Conservation (phyloP, 2,888 invertebrate genomes). For the Archaeoteleia sp. region DNA sequence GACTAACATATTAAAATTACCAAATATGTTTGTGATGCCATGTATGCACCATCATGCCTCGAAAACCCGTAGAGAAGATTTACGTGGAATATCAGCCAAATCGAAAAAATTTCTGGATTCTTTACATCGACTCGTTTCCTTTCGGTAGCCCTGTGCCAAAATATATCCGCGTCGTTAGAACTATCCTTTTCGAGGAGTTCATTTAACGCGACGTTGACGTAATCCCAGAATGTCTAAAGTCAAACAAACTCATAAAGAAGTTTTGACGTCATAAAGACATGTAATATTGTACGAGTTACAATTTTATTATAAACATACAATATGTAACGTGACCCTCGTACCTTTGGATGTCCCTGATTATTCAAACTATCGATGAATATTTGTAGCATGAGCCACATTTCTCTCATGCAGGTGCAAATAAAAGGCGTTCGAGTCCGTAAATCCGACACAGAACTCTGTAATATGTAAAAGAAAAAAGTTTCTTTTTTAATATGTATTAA, state of each 20-base stretch:
- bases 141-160: constrained; percentile 49
- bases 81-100: constrained; percentile 76
- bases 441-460: constrained; percentile 64
- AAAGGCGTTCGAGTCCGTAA: constrained; percentile 76
- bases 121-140: constrained; percentile 59
- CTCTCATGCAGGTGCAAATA: constrained; percentile 78
- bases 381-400: constrained; percentile 78
- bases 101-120: constrained; percentile 70
- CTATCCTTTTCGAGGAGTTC: constrained; percentile 59
- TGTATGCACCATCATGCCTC: constrained; percentile 69
- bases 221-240: constrained; percentile 76
- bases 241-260: constrained; percentile 17
- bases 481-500: not conserved
- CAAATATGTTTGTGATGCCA: constrained; percentile 61
- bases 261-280: too few relatives aligned
- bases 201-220: constrained; percentile 71
- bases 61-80: constrained; percentile 73
- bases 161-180: constrained; percentile 33
- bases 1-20: constrained; percentile 61
- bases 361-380: constrained; percentile 72
- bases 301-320: too few relatives aligned
- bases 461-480: constrained; percentile 18
- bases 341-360: constrained; percentile 61
- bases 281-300: too few relatives aligned
- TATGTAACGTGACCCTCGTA: too few relatives aligned